These are phyloP conservation scores for Ryuthela nishihirai DNA, from an alignment of 2,888 invertebrate genomes.

Conservation along the genomic window DNA sequence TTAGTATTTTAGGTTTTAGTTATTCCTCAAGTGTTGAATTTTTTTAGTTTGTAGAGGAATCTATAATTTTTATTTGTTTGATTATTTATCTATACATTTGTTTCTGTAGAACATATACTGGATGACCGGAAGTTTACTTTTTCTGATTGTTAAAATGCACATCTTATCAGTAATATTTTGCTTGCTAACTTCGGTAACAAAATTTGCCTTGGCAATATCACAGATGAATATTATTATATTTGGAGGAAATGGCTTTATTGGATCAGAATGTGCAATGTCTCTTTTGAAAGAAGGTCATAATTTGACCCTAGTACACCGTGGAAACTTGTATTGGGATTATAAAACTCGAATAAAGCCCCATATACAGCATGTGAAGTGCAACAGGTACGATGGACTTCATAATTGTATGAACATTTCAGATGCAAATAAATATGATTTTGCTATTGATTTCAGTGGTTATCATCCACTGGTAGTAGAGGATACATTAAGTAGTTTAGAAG, in stretches of 20 bases:
- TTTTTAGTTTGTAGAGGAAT: no score
- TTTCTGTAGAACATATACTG: no score
- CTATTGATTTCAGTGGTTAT: conserved; percentile 54
- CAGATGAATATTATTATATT: conserved; percentile 46
- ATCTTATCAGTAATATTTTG: no score
- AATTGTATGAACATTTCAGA: conserved; percentile 46
- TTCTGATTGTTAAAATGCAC: no score
- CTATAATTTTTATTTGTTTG: no score
- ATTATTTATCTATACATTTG: no score
- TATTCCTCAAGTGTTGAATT: no score
- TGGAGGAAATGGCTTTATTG: conserved; percentile 55
- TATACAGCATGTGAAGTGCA: conserved; percentile 49
- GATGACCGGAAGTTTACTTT: no score
- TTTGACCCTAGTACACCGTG: conserved; percentile 51
- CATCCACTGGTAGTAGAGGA: conserved; percentile 49
- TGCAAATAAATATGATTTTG: conserved; percentile 48
- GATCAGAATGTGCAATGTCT: conserved; percentile 49
- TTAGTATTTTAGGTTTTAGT: no score
- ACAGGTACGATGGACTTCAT: conserved; percentile 47
- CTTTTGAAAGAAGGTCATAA: conserved; percentile 47
- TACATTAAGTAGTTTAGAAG: conserved; percentile 46
- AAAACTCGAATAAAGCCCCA: conserved; percentile 43
- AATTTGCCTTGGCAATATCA: no score
- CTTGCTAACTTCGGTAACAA: no score
- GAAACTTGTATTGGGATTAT: conserved; percentile 54